phyloP scores from a whole-genome alignment of 30 jellyfish, hydroid and myxozoan genomes.

The Hydractinia symbiolongicarpus region DNA sequence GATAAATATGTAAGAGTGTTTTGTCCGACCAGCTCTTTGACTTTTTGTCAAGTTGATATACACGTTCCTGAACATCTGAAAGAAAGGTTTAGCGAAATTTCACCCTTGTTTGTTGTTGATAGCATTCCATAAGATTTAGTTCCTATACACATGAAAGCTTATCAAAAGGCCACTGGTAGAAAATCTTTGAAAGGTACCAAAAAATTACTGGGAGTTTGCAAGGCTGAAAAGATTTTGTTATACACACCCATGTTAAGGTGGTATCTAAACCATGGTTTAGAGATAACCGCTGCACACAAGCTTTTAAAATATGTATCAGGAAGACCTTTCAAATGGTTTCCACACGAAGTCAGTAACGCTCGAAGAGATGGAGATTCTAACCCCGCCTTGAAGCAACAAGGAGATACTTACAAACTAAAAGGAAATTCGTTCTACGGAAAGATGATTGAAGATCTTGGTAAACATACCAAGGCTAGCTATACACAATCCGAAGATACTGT shows the following conservation, averaged over 20 bases:
- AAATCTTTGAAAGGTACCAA: background rate
- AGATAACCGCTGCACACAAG: slow-evolving; percentile 10
- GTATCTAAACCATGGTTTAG: slow-evolving; percentile 13
- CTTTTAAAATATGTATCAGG: slow-evolving; percentile 11
- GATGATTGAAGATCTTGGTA: background rate
- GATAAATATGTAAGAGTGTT: background rate
- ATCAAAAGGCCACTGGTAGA: background rate
- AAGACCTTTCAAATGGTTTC: slow-evolving; percentile 10
- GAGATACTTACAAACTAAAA: background rate
- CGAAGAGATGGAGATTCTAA: slow-evolving; percentile 1
- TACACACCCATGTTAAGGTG: background rate
- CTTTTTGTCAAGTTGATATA: slow-evolving; percentile 2
- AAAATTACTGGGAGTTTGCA: slow-evolving; percentile 4
- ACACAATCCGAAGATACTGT: background rate
- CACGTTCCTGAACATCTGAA: background rate
- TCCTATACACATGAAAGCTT: background rate
- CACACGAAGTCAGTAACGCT: slow-evolving; percentile 11
- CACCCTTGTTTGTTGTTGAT: slow-evolving; percentile 9
- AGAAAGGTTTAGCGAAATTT: background rate
- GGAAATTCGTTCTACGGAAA: slow-evolving; percentile 12
- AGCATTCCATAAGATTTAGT: background rate
- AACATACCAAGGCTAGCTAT: background rate
- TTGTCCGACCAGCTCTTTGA: background rate
- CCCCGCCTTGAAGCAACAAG: background rate
- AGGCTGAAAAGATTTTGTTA: slow-evolving; percentile 20